Evolutionary conservation across 1,140 invertebrate genomes (phyloP).

Genomic region (Orussus abietinus): DNA sequence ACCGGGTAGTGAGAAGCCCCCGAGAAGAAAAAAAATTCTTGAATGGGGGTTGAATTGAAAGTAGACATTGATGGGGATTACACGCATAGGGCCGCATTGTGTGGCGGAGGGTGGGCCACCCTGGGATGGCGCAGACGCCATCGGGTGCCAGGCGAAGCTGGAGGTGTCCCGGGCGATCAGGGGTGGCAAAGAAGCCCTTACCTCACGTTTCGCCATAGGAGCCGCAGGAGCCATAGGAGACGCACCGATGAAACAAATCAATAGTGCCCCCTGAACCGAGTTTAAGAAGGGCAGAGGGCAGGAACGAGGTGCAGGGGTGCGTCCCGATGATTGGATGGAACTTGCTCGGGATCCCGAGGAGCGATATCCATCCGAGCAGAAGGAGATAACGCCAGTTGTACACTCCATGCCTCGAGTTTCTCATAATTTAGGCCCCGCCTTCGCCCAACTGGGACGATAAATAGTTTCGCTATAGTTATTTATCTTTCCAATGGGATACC

Average conservation of each 20-base stretch:
- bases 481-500: too few relatives aligned
- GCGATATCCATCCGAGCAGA: slow-evolving; percentile 37
- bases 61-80: slow-evolving; percentile 8
- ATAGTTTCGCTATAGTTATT: too few relatives aligned
- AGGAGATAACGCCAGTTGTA: slow-evolving; percentile 34
- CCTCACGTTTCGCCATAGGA: slow-evolving; percentile 33
- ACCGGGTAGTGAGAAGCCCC: not conserved
- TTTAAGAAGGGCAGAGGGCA: slow-evolving; percentile 16
- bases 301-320: slow-evolving; percentile 1
- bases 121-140: slow-evolving; percentile 1
- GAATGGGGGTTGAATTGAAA: slow-evolving; percentile 4
- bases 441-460: too few relatives aligned
- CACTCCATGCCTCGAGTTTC: too few relatives aligned
- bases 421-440: too few relatives aligned
- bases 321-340: slow-evolving; percentile 30
- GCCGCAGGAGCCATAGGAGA: slow-evolving; percentile 16
- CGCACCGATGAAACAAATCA: slow-evolving; percentile 41
- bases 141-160: slow-evolving; percentile 3
- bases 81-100: slow-evolving; percentile 5
- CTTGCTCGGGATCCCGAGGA: slow-evolving; percentile 32
- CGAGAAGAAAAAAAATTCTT: not conserved
- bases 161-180: slow-evolving; percentile 13
- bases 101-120: not conserved
- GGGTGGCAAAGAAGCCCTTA: slow-evolving; percentile 34
- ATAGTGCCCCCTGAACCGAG: slow-evolving; percentile 31